A percentile compares a stretch with the other conserved stretches of the same genome.
phyloP scores from a whole-genome alignment of 2,888 invertebrate genomes.

The Ormyrus rosae region DNA sequence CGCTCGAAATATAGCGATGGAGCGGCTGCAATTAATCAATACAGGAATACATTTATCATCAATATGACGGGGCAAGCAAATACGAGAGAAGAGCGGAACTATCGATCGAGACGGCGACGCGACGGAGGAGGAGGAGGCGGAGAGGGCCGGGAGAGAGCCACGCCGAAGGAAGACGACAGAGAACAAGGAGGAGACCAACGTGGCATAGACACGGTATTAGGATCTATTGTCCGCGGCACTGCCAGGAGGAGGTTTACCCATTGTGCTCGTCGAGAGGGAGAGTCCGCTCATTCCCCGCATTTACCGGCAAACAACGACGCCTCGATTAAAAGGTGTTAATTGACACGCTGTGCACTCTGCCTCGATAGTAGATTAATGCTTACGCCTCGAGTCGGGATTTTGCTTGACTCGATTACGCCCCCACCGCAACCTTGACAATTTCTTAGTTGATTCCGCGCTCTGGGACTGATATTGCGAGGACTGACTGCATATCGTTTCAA shows the following conservation, averaged over 20 bases:
- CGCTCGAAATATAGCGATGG: not conserved
- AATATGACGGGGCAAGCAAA: constrained; percentile 50
- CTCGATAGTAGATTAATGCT: constrained; percentile 59
- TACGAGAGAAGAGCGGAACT: constrained; percentile 53
- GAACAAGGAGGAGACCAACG: constrained; percentile 15
- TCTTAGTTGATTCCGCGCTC: too few species aligned
- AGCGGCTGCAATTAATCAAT: constrained; percentile 46
- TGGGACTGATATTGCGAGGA: too few species aligned
- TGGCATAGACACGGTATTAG: constrained; percentile 63
- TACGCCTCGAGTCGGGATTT: not conserved
- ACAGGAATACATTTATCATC: constrained; percentile 47
- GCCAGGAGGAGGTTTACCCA: constrained; percentile 48
- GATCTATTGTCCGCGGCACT: constrained; percentile 64
- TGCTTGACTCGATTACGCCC: not conserved
- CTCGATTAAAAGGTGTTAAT: constrained; percentile 64
- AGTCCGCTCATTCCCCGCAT: constrained; percentile 52
- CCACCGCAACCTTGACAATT: too few species aligned
- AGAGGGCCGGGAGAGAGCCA: constrained; percentile 1
- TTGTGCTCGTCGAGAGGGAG: constrained; percentile 59
- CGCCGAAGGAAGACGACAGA: constrained; percentile 11
- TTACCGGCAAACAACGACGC: constrained; percentile 62
- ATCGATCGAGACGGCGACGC: constrained; percentile 49
- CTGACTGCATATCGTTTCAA: too few species aligned
- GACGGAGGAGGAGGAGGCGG: not conserved
- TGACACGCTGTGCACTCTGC: constrained; percentile 55